These are phyloP conservation scores for Trichogramma pretiosum DNA, from an alignment of 1,140 invertebrate species.

Conservation along the genomic window DNA sequence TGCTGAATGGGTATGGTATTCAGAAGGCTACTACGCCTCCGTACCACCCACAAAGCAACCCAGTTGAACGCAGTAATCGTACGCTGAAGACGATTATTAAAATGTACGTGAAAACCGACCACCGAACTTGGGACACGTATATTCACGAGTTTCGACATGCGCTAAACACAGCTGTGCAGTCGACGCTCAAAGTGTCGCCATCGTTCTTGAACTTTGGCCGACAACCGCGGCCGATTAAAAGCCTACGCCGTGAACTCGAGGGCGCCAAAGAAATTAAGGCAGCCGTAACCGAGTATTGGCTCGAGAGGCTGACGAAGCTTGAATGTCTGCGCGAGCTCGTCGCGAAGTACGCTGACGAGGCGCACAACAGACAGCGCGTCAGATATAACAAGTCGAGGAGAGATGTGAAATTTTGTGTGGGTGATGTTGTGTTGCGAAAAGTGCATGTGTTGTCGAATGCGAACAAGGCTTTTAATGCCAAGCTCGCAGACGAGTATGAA, in stretches of 20 bases:
- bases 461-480: background rate
- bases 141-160: constrained; percentile 10
- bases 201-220: constrained; percentile 18
- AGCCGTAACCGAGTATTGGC: background rate
- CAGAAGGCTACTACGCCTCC: constrained; percentile 19
- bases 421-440: background rate
- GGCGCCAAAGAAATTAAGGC: background rate
- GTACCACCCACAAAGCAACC: constrained; percentile 19
- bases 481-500: background rate
- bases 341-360: background rate
- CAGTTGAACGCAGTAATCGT: constrained; percentile 18
- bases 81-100: constrained; percentile 16
- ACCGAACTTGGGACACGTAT: too few relatives aligned
- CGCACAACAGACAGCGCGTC: background rate
- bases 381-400: background rate
- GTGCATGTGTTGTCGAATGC: background rate
- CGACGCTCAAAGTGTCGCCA: too few relatives aligned
- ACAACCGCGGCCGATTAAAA: background rate
- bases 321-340: background rate
- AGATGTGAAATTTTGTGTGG: background rate
- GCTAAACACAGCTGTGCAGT: background rate
- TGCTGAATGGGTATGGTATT: too few relatives aligned
- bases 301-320: background rate
- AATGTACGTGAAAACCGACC: too few relatives aligned
- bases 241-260: background rate